phyloP scores from a whole-genome alignment of 2,888 invertebrate genomes.

The Mystacides longicornis region DNA sequence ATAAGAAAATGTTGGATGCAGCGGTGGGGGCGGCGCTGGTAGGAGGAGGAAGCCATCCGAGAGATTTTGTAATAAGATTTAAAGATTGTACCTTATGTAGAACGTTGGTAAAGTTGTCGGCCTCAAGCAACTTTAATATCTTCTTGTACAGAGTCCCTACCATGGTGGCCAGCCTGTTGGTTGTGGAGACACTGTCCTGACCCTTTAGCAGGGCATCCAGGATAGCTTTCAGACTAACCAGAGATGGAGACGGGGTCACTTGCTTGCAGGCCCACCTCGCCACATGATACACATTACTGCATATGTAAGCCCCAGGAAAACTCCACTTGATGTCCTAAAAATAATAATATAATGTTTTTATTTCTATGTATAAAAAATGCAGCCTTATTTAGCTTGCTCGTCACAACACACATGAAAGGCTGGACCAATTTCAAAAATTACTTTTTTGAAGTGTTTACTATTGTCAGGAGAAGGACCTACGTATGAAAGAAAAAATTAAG shows the following conservation, averaged over 20 bases:
- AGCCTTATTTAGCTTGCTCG: no score
- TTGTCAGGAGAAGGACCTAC: no score
- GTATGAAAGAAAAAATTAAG: no score
- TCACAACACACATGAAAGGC: no score
- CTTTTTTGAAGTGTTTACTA: no score
- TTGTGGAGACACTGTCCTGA: slow-evolving; percentile 30
- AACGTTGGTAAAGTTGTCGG: slow-evolving; percentile 45
- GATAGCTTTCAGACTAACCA: slow-evolving; percentile 38
- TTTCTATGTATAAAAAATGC: no score
- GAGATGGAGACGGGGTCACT: slow-evolving; percentile 12
- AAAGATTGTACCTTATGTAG: slow-evolving; percentile 43
- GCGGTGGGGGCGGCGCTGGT: no score
- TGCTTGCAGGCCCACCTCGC: slow-evolving; percentile 33
- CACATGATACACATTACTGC: slow-evolving; percentile 45
- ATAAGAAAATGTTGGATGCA: no score
- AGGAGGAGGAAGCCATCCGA: no score
- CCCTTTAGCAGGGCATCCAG: slow-evolving; percentile 39
- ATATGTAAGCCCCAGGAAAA: slow-evolving; percentile 43
- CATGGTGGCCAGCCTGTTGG: slow-evolving; percentile 27
- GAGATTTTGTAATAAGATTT: no score
- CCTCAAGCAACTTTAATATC: slow-evolving; percentile 37
- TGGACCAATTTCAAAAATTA: no score
- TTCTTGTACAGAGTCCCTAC: slow-evolving; percentile 39
- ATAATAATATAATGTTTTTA: no score
- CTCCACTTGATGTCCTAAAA: slow-evolving; percentile 37